Conservation (phyloP, 2,113 vertebrate genomes). For the Siphamia tubifer region DNA sequence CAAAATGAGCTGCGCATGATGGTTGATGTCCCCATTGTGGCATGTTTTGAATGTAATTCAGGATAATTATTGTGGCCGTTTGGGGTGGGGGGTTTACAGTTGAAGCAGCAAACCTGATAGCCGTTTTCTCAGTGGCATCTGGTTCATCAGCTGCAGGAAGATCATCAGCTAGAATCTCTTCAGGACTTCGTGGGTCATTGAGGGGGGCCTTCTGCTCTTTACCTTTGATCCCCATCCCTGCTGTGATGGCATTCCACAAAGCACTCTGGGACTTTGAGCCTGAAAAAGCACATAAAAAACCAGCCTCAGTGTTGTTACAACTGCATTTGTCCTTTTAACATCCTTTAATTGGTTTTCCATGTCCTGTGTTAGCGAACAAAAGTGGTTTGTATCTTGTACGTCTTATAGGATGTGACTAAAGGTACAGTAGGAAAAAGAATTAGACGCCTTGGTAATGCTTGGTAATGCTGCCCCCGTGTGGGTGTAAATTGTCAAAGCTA, state of each 20-base stretch:
- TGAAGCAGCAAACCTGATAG: conserved; percentile 91
- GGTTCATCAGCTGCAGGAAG: conserved; percentile 84
- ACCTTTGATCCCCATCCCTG: conserved; percentile 84
- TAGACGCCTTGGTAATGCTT: conserved; percentile 11
- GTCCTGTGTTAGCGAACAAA: not conserved
- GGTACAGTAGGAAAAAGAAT: not conserved
- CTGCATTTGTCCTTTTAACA: not conserved
- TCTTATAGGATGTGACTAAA: not conserved
- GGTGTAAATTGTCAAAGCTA: conserved; percentile 12
- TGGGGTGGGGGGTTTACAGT: too few relatives aligned
- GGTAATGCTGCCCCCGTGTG: conserved; percentile 72
- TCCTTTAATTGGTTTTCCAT: not conserved
- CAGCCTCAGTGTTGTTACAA: not conserved
- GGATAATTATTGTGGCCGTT: too few relatives aligned
- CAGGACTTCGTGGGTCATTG: conserved; percentile 84
- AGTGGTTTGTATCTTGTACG: not conserved
- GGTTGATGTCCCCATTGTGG: too few relatives aligned
- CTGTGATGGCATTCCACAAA: conserved; percentile 88
- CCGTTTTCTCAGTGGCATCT: conserved; percentile 90
- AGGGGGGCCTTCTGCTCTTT: conserved; percentile 78
- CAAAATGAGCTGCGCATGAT: too few relatives aligned
- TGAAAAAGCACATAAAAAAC: conserved; percentile 43
- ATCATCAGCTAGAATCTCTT: conserved; percentile 93
- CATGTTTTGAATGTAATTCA: too few relatives aligned
- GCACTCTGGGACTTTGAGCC: conserved; percentile 96